Evolutionary conservation across 2,797 vertebrate genomes (phyloP).

Genomic region (Notolepis coatsorum): DNA sequence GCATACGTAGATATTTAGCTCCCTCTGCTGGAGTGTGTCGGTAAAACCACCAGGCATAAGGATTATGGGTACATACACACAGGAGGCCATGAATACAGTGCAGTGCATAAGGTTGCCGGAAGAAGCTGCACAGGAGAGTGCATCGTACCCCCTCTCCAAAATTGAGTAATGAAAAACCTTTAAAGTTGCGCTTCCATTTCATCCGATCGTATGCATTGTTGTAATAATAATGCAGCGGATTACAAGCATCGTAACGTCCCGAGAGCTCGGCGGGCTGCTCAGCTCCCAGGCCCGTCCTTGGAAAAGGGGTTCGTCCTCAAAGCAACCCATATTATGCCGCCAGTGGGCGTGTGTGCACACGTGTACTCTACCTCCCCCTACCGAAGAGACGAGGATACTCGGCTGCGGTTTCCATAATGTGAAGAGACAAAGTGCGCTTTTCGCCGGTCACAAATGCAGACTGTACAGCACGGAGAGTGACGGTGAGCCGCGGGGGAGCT

Average conservation of each 20-base stretch:
- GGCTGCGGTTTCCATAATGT: constrained; percentile 11
- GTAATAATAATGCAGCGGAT: constrained; percentile 57
- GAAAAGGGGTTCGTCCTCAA: constrained; percentile 16
- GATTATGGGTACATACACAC: constrained; percentile 71
- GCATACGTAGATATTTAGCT: constrained; percentile 59
- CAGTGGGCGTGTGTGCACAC: background rate
- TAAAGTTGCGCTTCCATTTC: background rate
- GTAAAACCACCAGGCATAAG: constrained; percentile 31
- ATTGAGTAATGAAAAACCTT: background rate
- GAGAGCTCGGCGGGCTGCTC: constrained; percentile 42
- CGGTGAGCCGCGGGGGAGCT: background rate
- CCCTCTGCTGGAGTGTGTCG: constrained; percentile 69
- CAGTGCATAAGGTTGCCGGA: constrained; percentile 60
- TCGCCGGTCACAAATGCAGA: constrained; percentile 43
- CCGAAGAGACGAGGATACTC: background rate
- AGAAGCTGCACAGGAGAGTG: background rate
- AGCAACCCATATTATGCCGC: background rate
- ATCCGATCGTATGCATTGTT: background rate
- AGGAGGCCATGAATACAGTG: too few relatives aligned
- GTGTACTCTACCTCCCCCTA: background rate
- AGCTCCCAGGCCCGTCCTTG: constrained; percentile 22
- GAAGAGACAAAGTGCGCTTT: constrained; percentile 18
- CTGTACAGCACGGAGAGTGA: constrained; percentile 42
- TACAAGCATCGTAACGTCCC: constrained; percentile 35
- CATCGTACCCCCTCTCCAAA: background rate